These are phyloP conservation scores for Chaetodon trifascialis DNA, from an alignment of 2,113 vertebrate species.

Conservation along the genomic window DNA sequence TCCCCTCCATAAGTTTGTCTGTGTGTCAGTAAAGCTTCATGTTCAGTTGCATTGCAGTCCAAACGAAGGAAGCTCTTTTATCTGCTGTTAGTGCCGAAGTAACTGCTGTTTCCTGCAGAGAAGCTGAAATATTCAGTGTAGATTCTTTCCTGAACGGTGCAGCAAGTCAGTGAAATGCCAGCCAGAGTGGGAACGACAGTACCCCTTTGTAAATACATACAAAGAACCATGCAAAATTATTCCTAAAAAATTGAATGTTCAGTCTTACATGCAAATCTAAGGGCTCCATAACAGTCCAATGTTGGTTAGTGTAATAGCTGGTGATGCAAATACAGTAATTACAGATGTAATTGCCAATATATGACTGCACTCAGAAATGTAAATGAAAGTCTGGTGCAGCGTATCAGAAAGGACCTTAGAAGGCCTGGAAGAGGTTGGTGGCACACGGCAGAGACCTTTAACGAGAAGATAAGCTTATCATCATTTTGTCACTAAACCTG, in stretches of 20 bases:
- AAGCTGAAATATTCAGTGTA: neutral
- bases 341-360: neutral
- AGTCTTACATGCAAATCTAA: slow-evolving; percentile 40
- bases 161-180: neutral
- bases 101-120: neutral
- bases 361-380: slow-evolving; percentile 4
- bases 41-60: neutral
- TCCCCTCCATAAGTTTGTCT: neutral
- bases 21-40: neutral
- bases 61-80: neutral
- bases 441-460: neutral
- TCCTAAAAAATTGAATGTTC: neutral
- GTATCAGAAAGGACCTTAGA: neutral
- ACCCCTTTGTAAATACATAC: neutral
- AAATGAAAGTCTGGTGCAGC: neutral
- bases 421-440: neutral
- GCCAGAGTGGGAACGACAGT: too few relatives aligned
- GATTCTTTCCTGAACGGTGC: neutral
- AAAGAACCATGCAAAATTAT: neutral
- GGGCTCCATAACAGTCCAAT: too few relatives aligned
- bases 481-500: too few relatives aligned
- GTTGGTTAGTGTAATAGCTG: neutral
- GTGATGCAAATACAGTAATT: slow-evolving; percentile 23
- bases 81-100: neutral
- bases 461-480: neutral